Evolutionary conservation across 2,797 vertebrate genomes (phyloP), one percentile per base, ranked within the genome.

Genomic region (Anas bernieri): DNA sequence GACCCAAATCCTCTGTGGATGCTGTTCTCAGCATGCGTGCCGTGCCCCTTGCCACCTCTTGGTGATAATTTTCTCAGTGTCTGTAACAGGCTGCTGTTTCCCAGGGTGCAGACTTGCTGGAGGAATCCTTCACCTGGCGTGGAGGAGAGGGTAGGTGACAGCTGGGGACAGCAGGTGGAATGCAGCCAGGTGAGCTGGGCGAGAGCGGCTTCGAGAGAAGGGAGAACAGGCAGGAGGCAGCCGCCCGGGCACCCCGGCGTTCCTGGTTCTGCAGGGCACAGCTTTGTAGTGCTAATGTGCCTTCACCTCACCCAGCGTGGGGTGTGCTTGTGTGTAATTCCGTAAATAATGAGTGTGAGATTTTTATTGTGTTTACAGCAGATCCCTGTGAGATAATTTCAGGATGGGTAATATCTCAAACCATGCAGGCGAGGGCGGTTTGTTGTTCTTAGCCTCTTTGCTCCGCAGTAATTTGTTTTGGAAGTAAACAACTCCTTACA

Each of bases 241-340:
- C n/a, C 90, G 58, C 50, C 66, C 0, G 0, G 48, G 83, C 69
- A 56, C 9, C 86, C 67, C 64, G 48, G 52, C 8, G 16, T 39
- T 74, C 77, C 73, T 66, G 69, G 62, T 66, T 88, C 75, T 78
- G 15, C 43, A 41, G 55, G 4, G 2, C 46, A 17, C 35, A 76
- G 59, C 91, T 87, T 79, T 87, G 86, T 94, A 93, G 79, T 84
- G 88, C 82, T 90, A 73, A 90, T 80, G 63, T 90, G 52, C 83
- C 54, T n/a, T 79, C 43, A 6, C 4, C 1, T 8, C 26, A 61
- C 4, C 3, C 61, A 35, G 54, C 0, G 10, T 90, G 70, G 93
- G 83, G 45, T 45, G 74, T 25, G 50, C 72, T 72, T 83, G 64
- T 6, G 0, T 85, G 50, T 39, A 75, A 69, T 84, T 58, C 77